phyloP scores from a whole-genome alignment of 2,113 vertebrate genomes.

The Tachuris rubrigastra region DNA sequence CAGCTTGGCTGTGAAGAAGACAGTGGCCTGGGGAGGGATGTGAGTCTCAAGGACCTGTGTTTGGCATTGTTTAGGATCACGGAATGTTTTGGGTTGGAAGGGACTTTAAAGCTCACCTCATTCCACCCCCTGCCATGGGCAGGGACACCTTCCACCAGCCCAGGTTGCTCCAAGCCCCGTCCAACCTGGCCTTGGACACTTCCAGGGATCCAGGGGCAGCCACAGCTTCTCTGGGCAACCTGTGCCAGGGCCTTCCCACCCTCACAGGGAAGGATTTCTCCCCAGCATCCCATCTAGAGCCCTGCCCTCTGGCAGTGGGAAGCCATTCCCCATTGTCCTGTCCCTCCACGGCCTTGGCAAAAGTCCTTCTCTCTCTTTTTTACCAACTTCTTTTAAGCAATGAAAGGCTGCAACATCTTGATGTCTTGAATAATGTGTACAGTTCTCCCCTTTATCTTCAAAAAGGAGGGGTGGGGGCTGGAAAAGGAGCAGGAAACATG shows the following conservation, averaged over 20 bases:
- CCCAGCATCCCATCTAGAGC: background rate
- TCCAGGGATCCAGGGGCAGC: background rate
- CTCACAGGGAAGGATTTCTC: background rate
- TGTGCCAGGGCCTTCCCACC: background rate
- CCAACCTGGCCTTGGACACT: background rate
- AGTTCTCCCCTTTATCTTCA: background rate
- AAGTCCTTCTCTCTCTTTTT: background rate
- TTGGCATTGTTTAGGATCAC: background rate
- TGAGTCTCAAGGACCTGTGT: background rate
- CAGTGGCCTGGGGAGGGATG: accelerated
- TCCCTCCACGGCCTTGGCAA: background rate
- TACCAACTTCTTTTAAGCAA: background rate
- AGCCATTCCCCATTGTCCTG: background rate
- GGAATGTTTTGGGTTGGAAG: background rate
- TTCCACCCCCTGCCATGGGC: background rate
- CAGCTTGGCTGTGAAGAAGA: background rate
- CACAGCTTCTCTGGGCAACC: background rate
- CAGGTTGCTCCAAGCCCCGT: accelerated
- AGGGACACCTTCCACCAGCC: background rate
- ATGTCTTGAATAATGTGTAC: background rate
- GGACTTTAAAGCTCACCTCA: background rate
- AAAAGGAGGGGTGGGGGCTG: background rate
- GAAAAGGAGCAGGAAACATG: background rate
- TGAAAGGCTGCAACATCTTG: background rate
- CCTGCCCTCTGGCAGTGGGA: background rate